A percentile compares a stretch with the other conserved stretches of the same genome.
phyloP scores from a whole-genome alignment of 2,113 vertebrate species.

The Candoia aspera region DNA sequence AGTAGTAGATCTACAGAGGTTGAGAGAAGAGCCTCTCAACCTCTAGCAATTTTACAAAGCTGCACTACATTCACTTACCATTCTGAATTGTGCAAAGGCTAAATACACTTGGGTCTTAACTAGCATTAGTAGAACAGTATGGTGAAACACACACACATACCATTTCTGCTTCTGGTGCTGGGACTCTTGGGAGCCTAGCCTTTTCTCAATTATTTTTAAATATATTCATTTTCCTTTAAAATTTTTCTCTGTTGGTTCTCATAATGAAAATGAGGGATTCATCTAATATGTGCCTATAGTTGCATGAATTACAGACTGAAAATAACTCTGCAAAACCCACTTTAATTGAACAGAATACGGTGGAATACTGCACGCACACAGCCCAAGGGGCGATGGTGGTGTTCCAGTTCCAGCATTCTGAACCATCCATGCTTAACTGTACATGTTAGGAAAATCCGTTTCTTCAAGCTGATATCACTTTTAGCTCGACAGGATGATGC shows the following conservation, averaged over 20 bases:
- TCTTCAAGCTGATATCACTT: neutral
- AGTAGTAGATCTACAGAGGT: neutral
- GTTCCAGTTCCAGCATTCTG: neutral
- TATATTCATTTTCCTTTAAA: neutral
- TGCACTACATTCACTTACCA: neutral
- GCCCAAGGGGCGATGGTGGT: neutral
- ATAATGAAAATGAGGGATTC: neutral
- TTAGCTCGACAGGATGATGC: neutral
- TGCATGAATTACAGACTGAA: neutral
- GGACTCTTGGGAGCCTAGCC: neutral
- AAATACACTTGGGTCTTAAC: neutral
- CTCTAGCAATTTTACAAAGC: neutral
- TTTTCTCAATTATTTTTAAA: slow-evolving; percentile 1
- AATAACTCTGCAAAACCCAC: neutral
- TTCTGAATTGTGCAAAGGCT: neutral
- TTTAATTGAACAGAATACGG: neutral
- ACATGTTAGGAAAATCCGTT: neutral
- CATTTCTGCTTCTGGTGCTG: neutral
- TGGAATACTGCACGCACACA: too few relatives aligned
- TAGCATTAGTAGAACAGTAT: neutral
- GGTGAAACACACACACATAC: neutral
- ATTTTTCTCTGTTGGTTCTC: neutral
- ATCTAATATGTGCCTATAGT: neutral
- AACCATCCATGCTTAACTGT: neutral
- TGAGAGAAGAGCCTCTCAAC: too few relatives aligned